Percentiles rank a stretch among this genome's conserved stretches.
Evolutionary conservation across 2,888 invertebrate genomes (phyloP).

Genomic region (Oscheius sp.): DNA sequence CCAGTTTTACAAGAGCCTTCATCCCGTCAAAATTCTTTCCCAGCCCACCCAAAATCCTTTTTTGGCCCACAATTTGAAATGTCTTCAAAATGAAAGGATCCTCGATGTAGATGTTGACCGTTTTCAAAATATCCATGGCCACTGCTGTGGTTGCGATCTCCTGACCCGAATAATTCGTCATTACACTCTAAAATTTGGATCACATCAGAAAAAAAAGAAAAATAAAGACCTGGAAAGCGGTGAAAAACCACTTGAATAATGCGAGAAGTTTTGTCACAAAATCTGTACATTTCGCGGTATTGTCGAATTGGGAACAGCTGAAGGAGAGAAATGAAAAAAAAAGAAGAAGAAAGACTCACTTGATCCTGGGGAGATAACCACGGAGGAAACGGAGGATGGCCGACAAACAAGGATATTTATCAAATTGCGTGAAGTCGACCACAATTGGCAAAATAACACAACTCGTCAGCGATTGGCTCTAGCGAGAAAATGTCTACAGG

Average conservation of each 20-base stretch:
- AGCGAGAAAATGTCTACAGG: background rate
- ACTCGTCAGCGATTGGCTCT: background rate
- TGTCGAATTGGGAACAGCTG: slow-evolving; percentile 27
- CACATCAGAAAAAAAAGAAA: no score
- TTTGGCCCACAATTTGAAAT: slow-evolving; percentile 2
- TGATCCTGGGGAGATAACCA: background rate
- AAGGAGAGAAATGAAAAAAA: background rate
- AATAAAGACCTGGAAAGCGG: slow-evolving; percentile 1
- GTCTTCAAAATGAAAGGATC: slow-evolving; percentile 14
- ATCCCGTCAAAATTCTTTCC: background rate
- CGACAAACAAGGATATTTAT: slow-evolving; percentile 4
- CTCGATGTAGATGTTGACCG: slow-evolving; percentile 2
- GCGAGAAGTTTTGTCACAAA: background rate
- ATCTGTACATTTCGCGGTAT: background rate
- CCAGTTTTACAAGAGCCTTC: background rate
- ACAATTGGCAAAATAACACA: slow-evolving; percentile 9
- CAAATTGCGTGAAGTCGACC: slow-evolving; percentile 2
- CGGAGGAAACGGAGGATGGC: background rate
- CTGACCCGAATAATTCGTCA: background rate
- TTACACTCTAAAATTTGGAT: background rate
- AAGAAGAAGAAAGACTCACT: slow-evolving; percentile 1
- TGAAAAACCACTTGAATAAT: slow-evolving; percentile 16
- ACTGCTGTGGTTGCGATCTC: background rate
- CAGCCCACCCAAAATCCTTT: background rate
- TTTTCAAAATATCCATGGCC: background rate